Percentiles rank a stretch among this genome's conserved stretches.
Evolutionary conservation across 2,797 vertebrate species (phyloP).

Genomic region (Anguilla megastoma): DNA sequence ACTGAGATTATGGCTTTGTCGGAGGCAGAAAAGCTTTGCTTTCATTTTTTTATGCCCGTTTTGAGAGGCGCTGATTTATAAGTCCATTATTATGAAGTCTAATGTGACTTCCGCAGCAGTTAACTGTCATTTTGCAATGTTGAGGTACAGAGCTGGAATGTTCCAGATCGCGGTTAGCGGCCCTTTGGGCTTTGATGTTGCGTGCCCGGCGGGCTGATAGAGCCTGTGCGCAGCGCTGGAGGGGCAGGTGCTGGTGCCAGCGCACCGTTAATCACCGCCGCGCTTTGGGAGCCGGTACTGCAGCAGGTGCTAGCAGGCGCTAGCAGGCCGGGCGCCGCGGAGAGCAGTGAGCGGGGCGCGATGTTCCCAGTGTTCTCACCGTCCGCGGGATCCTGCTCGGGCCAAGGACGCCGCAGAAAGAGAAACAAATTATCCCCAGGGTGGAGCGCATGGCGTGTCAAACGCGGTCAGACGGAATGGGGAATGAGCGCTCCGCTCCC

Average conservation of each 20-base stretch:
- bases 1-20: not conserved
- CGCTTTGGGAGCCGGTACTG: not conserved
- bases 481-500: not conserved
- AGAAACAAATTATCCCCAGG: constrained; percentile 9
- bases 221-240: not conserved
- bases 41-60: not conserved
- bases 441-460: not conserved
- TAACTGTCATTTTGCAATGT: not conserved
- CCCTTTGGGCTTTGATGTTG: not conserved
- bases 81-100: not conserved
- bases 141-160: not conserved
- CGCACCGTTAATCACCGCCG: not conserved
- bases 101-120: not conserved
- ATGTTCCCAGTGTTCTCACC: not conserved
- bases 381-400: not conserved
- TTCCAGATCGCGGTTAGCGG: not conserved
- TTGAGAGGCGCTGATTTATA: not conserved
- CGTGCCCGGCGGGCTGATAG: not conserved
- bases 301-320: not conserved
- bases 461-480: not conserved
- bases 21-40: not conserved
- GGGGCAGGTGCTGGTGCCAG: not conserved
- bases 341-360: not conserved
- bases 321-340: not conserved
- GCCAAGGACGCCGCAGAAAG: not conserved